These are phyloP conservation scores for Valencia hispanica DNA, from an alignment of 2,797 vertebrate species.

Conservation along the genomic window DNA sequence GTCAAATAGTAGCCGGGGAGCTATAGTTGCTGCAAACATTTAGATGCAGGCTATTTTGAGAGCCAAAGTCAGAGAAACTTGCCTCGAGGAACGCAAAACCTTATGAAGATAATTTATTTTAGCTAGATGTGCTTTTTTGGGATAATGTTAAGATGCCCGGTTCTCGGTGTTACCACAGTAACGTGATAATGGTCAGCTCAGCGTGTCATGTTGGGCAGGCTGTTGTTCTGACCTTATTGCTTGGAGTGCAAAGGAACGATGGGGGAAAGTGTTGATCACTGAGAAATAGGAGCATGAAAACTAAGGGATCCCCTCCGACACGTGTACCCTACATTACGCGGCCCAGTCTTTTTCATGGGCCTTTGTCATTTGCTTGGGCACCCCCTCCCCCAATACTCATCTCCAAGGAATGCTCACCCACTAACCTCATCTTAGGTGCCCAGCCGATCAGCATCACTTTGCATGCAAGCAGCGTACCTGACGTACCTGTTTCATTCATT, in stretches of 20 bases:
- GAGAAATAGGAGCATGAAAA: constrained; percentile 10
- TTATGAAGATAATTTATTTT: constrained; percentile 11
- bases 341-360: constrained; percentile 80
- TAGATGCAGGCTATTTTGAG: constrained; percentile 22
- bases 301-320: constrained; percentile 53
- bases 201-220: constrained; percentile 29
- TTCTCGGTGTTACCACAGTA: constrained; percentile 38
- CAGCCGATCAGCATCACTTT: constrained; percentile 56
- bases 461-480: constrained; percentile 17
- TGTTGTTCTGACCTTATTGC: constrained; percentile 25
- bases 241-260: neutral
- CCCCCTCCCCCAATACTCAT: constrained; percentile 83
- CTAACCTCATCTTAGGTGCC: constrained; percentile 66
- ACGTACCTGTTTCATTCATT: constrained; percentile 13
- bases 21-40: constrained; percentile 52
- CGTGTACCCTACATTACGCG: constrained; percentile 76
- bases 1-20: constrained; percentile 37
- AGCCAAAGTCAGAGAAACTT: constrained; percentile 28
- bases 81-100: constrained; percentile 9
- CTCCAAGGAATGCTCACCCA: constrained; percentile 75
- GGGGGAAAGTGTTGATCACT: constrained; percentile 12
- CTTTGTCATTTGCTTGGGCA: constrained; percentile 81
- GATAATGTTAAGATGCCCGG: constrained; percentile 16
- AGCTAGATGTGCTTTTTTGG: constrained; percentile 11
- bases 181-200: constrained; percentile 30